phyloP scores from a whole-genome alignment of 1,140 invertebrate species.

The Chrysomallon squamiferum region DNA sequence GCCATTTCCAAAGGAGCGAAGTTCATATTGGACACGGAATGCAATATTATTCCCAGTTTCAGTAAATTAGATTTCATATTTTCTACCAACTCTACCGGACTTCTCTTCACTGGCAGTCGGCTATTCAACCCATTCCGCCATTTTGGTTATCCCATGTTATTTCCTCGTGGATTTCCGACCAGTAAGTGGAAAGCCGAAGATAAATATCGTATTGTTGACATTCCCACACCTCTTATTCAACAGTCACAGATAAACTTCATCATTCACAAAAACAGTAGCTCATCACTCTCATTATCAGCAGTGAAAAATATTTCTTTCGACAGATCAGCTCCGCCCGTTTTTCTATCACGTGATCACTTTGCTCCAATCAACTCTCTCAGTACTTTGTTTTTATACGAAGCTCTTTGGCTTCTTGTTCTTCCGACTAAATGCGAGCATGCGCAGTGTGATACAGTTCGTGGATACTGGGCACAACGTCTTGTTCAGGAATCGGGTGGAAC shows the following conservation, averaged over 20 bases:
- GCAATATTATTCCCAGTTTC: background rate
- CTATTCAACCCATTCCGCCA: conserved; percentile 3
- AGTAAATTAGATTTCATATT: background rate
- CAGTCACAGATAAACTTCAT: background rate
- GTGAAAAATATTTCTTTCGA: background rate
- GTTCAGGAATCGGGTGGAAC: background rate
- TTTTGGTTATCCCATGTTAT: conserved; percentile 9
- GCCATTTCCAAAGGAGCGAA: conserved; percentile 1
- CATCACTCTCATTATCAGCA: background rate
- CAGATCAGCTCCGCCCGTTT: background rate
- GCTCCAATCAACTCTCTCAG: background rate
- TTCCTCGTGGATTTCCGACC: background rate
- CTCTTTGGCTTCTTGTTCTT: background rate
- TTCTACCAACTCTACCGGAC: background rate
- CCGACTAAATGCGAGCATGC: background rate
- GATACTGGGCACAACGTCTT: conserved; percentile 1
- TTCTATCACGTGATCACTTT: background rate
- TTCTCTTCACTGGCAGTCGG: background rate
- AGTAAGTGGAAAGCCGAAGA: background rate
- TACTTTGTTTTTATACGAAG: conserved; percentile 2
- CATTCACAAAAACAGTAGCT: background rate
- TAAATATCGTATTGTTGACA: background rate
- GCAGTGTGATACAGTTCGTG: background rate
- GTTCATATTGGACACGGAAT: conserved; percentile 1
- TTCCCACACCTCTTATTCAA: background rate